Evolutionary conservation across 1,140 invertebrate genomes (phyloP).

Genomic region (Papilio polyxenes): DNA sequence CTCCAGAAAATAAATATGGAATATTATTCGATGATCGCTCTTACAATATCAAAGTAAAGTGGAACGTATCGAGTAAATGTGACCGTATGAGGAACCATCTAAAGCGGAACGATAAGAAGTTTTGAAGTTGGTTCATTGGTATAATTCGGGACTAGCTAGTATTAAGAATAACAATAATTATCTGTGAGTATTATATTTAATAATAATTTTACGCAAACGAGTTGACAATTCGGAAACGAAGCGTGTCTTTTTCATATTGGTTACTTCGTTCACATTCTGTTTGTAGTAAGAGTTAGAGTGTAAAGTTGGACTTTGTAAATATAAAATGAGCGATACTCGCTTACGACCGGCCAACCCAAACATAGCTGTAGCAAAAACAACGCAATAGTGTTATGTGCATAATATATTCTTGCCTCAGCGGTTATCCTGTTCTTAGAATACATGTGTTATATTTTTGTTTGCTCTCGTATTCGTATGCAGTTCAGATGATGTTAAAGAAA

Average conservation of each 20-base stretch:
- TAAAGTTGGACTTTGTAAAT: constrained; percentile 55
- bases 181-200: too few relatives aligned
- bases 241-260: background rate
- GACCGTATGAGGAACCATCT: background rate
- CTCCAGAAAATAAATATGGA: constrained; percentile 25
- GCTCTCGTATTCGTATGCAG: background rate
- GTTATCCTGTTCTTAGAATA: constrained; percentile 34
- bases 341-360: constrained; percentile 53
- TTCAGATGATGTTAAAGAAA: background rate
- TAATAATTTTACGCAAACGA: background rate
- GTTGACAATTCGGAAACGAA: background rate
- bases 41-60: constrained; percentile 15
- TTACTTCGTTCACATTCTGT: constrained; percentile 41
- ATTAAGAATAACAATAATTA: too few relatives aligned
- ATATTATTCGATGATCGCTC: constrained; percentile 23
- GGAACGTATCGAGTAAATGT: background rate
- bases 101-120: background rate
- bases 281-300: constrained; percentile 50
- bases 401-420: constrained; percentile 30
- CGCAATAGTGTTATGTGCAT: constrained; percentile 38
- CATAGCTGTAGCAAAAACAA: constrained; percentile 48
- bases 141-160: too few relatives aligned
- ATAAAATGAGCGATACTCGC: constrained; percentile 50
- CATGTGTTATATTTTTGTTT: constrained; percentile 31
- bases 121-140: background rate